Evolutionary conservation across 2,797 vertebrate species (phyloP).

Genomic region (Tokudaia tokunoshimensis): DNA sequence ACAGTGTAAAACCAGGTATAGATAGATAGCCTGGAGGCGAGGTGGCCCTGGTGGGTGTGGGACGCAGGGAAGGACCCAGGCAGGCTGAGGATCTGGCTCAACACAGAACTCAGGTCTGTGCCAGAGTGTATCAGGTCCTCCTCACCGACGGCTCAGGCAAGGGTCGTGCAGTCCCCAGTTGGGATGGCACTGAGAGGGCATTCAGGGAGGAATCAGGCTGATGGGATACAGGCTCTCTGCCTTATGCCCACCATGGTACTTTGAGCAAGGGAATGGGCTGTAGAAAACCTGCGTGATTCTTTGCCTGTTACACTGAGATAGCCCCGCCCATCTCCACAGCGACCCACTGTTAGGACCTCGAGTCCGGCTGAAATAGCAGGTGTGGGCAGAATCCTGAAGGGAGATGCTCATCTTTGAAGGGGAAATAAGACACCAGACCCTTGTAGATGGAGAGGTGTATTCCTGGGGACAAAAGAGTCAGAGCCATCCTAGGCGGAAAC

Average conservation of each 20-base stretch:
- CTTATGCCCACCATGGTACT: not conserved
- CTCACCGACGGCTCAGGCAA: not conserved
- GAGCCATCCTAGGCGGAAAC: not conserved
- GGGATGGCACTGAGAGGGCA: not conserved
- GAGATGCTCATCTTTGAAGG: rapidly evolving
- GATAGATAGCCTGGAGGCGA: not conserved
- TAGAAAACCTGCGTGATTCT: not conserved
- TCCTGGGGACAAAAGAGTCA: not conserved
- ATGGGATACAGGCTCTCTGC: not conserved
- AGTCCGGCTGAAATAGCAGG: not conserved
- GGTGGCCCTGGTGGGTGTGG: rapidly evolving
- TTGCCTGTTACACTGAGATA: not conserved
- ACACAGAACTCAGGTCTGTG: not conserved
- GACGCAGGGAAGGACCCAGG: not conserved
- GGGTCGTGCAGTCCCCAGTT: not conserved
- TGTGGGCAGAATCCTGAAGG: not conserved
- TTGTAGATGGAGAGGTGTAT: not conserved
- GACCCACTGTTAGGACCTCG: rapidly evolving
- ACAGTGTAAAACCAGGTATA: not conserved
- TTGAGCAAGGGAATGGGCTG: not conserved
- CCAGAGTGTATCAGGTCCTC: not conserved
- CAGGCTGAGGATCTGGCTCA: not conserved
- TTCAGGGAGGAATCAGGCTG: not conserved
- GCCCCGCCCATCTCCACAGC: not conserved
- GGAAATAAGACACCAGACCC: not conserved